Evolutionary conservation across 2,888 invertebrate species (phyloP).

Genomic region (Sesia bembeciformis): DNA sequence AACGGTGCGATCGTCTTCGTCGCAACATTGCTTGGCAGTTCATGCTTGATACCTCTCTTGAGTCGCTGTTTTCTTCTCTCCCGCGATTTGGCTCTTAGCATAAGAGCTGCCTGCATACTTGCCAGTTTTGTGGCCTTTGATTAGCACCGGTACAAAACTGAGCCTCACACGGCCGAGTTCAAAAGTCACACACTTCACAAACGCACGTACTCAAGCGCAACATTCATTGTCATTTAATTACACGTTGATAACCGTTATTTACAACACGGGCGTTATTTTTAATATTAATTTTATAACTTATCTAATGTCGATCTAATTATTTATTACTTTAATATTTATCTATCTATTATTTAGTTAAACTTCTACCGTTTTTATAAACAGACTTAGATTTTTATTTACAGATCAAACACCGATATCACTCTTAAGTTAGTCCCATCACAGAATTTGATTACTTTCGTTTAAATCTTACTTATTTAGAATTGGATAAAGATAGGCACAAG

Average conservation of each 20-base stretch:
- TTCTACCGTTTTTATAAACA: conserved; percentile 11
- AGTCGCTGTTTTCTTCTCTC: conserved; percentile 86
- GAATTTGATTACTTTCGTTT: conserved; percentile 38
- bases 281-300: conserved; percentile 6
- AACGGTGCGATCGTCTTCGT: conserved; percentile 90
- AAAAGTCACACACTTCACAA: conserved; percentile 10
- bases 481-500: conserved; percentile 62
- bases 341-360: conserved; percentile 13
- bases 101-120: conserved; percentile 94
- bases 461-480: conserved; percentile 54
- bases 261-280: conserved; percentile 9
- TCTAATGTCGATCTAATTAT: conserved; percentile 10
- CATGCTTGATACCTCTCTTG: conserved; percentile 82
- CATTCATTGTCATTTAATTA: no score
- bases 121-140: conserved; percentile 70
- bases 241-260: conserved; percentile 3
- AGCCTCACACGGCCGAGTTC: conserved; percentile 21
- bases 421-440: conserved; percentile 54
- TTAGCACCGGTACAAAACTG: conserved; percentile 34
- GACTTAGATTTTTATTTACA: conserved; percentile 34
- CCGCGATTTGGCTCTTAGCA: conserved; percentile 92
- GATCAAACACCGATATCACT: conserved; percentile 43
- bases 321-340: neutral
- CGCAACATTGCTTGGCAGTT: conserved; percentile 90
- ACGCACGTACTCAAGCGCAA: conserved; percentile 9